phyloP scores from a whole-genome alignment of 2,888 invertebrate genomes.

The Rhogogaster chlorosoma region DNA sequence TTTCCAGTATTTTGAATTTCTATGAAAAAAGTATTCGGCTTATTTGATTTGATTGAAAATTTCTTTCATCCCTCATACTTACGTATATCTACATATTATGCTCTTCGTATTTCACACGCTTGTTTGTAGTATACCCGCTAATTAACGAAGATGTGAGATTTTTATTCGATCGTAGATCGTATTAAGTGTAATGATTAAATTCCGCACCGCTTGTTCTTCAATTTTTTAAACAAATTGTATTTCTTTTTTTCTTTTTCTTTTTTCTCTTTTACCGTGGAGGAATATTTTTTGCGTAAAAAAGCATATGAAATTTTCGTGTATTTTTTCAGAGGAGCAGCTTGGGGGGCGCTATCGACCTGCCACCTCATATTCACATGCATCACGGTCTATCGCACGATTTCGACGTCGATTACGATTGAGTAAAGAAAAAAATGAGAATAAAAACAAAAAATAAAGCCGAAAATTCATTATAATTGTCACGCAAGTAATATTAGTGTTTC shows the following conservation, averaged over 20 bases:
- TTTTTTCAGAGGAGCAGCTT: constrained; percentile 76
- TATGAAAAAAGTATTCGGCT: not conserved
- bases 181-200: not conserved
- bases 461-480: constrained; percentile 6
- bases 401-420: constrained; percentile 66
- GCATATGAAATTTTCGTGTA: constrained; percentile 50
- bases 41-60: not conserved
- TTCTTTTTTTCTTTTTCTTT: not conserved
- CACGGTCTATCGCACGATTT: constrained; percentile 71
- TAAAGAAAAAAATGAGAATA: constrained; percentile 18
- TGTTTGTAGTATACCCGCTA: not conserved
- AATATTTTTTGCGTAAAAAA: constrained; percentile 1
- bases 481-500: constrained; percentile 1
- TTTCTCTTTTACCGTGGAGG: constrained; percentile 23
- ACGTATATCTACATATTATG: not conserved
- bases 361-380: constrained; percentile 77
- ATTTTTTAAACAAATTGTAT: not conserved
- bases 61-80: not conserved
- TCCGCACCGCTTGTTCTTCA: not conserved
- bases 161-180: not conserved
- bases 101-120: not conserved
- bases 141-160: not conserved
- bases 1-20: not conserved
- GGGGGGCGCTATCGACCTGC: constrained; percentile 77
- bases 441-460: constrained; percentile 33